Evolutionary conservation across 2,888 invertebrate genomes (phyloP).

Genomic region (Monoplex corrugatus): DNA sequence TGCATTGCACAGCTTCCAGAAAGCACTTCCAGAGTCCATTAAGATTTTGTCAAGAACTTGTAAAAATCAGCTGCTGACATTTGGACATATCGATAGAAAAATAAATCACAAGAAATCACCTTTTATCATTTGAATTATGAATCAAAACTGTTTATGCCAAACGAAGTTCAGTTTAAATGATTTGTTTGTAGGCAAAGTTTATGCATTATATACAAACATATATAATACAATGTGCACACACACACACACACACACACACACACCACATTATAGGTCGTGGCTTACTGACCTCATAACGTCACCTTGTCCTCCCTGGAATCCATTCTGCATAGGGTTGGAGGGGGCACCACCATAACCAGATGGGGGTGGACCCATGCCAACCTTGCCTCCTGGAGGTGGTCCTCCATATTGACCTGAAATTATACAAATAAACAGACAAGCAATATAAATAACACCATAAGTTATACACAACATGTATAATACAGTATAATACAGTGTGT

Average conservation of each 20-base stretch:
- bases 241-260: not conserved
- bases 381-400: constrained; percentile 52
- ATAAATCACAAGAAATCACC: no score
- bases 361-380: constrained; percentile 47
- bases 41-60: no score
- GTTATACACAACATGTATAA: not conserved
- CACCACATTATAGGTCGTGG: not conserved
- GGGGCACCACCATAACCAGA: constrained; percentile 22
- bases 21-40: no score
- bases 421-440: no score
- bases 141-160: no score
- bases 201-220: not conserved
- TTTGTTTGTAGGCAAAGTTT: no score
- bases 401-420: constrained; percentile 52
- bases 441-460: not conserved
- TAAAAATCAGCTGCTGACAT: no score
- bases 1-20: no score
- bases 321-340: constrained; percentile 37
- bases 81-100: no score
- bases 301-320: constrained; percentile 44
- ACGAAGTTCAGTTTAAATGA: no score
- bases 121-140: no score
- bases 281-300: constrained; percentile 29
- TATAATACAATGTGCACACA: not conserved
- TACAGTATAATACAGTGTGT: no score